Conservation (phyloP, 1,140 invertebrate genomes). For the Steinernema feltiae region DNA sequence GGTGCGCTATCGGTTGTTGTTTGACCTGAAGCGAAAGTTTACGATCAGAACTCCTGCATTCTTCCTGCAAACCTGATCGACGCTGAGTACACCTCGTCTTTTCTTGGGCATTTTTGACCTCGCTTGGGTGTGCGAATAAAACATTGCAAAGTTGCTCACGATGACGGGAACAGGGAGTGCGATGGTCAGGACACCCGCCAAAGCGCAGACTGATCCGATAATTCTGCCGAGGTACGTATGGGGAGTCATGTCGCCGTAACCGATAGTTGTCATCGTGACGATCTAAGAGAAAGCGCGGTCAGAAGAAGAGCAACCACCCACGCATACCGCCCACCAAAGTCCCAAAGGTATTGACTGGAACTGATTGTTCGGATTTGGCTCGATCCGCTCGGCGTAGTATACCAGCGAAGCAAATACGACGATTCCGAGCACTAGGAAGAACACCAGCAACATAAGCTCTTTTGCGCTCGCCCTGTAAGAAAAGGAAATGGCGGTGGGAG, state of each 20-base stretch:
- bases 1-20: constrained; percentile 34
- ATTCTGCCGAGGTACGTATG: constrained; percentile 66
- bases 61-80: constrained; percentile 42
- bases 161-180: constrained; percentile 89
- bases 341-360: constrained; percentile 58
- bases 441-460: constrained; percentile 85
- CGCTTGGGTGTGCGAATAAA: constrained; percentile 91
- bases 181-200: constrained; percentile 82
- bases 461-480: constrained; percentile 93
- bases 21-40: constrained; percentile 30
- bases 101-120: constrained; percentile 61
- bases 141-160: constrained; percentile 99
- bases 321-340: constrained; percentile 63
- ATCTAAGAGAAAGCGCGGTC: too few relatives aligned
- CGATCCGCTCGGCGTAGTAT: constrained; percentile 88
- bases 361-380: constrained; percentile 53
- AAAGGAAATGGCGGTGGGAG: constrained; percentile 60
- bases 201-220: constrained; percentile 80
- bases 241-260: constrained; percentile 79
- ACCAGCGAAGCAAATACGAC: constrained; percentile 93
- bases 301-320: too few relatives aligned
- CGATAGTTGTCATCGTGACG: constrained; percentile 61
- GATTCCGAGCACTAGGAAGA: constrained; percentile 85
- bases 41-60: background rate
- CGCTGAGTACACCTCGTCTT: constrained; percentile 49